Evolutionary conservation across 1,140 invertebrate species (phyloP), one percentile per base, ranked within the genome.

Genomic region (Micrasema minimum): DNA sequence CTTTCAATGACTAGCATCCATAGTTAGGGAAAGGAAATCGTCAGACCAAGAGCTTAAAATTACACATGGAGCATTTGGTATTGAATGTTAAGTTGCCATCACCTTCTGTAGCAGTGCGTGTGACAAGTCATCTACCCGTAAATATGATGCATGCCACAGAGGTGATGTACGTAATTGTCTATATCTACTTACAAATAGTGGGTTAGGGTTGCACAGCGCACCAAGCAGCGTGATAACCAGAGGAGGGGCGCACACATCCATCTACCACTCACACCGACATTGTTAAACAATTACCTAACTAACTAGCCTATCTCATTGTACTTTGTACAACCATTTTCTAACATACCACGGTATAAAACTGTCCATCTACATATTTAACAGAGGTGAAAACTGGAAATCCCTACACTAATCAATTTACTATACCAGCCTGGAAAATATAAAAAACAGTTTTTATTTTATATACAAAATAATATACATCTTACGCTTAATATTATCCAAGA

Each of bases 231-330:
- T 46, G 59, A 50, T 59, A 10, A 41, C 55, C 26, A 73, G 66
- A 31, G 7, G 64, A 64, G 61, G 69, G 68, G 61, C 46, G 66
- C 69, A 69, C 66, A 48, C 73, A 69, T 66, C 50, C 73, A 41
- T 66, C 55, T 38, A 55, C 48, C 74, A 70, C 53, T 66, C 74
- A 72, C 67, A 72, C 74, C 74, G 59, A 69, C 70, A 75, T 73
- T 72, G 71, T 75, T 75, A 73, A 75, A 75, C 74, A 72, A 75
- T 75, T 75, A 75, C 74, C 74, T 75, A 75, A 75, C 74, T 75
- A 75, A 75, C 71, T 75, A 75, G 50, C 74, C 71, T 75, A 75
- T 68, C 71, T 75, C 74, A 70, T 75, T 75, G 74, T 75, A 75
- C 74, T 75, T 75, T 67, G 74, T 75, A 75, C 74, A 75, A 75